Evolutionary conservation across 2,888 invertebrate genomes (phyloP), one percentile per base, ranked within the genome.

Genomic region (Eupithecia tripunctaria): DNA sequence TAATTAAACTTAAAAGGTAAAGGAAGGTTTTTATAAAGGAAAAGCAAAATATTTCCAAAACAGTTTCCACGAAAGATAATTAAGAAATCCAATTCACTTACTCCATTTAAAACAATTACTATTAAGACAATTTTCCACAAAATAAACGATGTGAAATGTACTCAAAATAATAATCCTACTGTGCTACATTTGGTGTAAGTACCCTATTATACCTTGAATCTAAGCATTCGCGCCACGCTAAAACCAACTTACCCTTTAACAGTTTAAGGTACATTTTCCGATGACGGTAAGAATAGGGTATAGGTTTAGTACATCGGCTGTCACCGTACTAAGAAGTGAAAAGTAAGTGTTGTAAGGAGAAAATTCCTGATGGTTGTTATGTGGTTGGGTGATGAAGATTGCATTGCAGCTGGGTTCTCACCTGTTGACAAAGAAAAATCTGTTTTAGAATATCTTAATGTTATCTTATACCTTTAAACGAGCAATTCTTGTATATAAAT

Each of bases 361-460:
- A 88, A 79, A 68, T 81, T 82, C 71, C 85, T 85, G 74, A 88
- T 81, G 75, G 83, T 85, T 71, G 71, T 85, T 82, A 66, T 87
- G 81, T 89, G 91, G 60, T 91, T 93, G 1, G 93, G 90, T 72
- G 96, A 96, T 81, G 96, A 96, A 0, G 94, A 94, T 82, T 97
- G 97, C 97, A 97, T 97, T 14, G 97, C 97, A 29, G 97, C 97
- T 73, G 97, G 97, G 89, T 97, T 97, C 91, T 97, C 97, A 89
- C 97, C 97, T 96, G 95, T 67, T 88, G 72, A 91, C 86, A 85
- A 86, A 85, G 80, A 67, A 67, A 67, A 36, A 67, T 69, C 12
- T 8, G n/a, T 36, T 21, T 64, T 36, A 25, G 1, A 56, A 25
- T 21, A 10, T 21, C 12, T 56, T 43, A 41, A 41, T 41, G 41